A percentile compares a stretch with the other conserved stretches of the same genome.
phyloP scores from a whole-genome alignment of 2,113 vertebrate species.

The Anhinga rufa region DNA sequence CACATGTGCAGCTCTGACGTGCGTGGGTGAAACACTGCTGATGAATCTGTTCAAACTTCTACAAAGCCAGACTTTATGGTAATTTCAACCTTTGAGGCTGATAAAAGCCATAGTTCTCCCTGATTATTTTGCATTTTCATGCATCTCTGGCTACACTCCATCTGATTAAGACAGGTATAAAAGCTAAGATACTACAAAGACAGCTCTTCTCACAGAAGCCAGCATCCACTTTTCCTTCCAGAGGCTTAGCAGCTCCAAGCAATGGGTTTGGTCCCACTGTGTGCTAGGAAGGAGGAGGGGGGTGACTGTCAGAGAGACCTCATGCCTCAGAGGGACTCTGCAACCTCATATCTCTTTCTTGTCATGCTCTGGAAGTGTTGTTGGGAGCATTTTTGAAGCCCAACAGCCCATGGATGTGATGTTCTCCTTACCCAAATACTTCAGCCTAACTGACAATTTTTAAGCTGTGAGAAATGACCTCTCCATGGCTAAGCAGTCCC shows the following conservation, averaged over 20 bases:
- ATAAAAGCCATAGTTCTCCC: background rate
- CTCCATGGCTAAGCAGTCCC: background rate
- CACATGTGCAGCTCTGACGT: background rate
- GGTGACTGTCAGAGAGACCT: background rate
- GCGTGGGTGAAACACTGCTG: background rate
- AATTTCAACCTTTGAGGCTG: background rate
- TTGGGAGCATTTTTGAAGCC: background rate
- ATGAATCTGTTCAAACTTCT: background rate
- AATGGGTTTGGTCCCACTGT: background rate
- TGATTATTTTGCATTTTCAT: background rate
- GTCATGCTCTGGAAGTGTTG: background rate
- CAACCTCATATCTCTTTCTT: background rate
- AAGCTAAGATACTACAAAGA: background rate
- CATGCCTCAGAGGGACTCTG: background rate
- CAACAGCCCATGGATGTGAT: accelerated
- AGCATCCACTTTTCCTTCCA: background rate
- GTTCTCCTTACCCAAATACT: background rate
- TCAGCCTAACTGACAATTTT: background rate
- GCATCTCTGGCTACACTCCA: background rate
- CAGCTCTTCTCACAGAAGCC: background rate
- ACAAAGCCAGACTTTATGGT: background rate
- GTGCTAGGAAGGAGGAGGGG: background rate
- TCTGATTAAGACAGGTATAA: background rate
- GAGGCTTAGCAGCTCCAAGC: background rate
- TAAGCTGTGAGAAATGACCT: background rate